A percentile compares a stretch with the other conserved stretches of the same genome.
phyloP scores from a whole-genome alignment of 2,113 vertebrate species.

The Python bivittatus region DNA sequence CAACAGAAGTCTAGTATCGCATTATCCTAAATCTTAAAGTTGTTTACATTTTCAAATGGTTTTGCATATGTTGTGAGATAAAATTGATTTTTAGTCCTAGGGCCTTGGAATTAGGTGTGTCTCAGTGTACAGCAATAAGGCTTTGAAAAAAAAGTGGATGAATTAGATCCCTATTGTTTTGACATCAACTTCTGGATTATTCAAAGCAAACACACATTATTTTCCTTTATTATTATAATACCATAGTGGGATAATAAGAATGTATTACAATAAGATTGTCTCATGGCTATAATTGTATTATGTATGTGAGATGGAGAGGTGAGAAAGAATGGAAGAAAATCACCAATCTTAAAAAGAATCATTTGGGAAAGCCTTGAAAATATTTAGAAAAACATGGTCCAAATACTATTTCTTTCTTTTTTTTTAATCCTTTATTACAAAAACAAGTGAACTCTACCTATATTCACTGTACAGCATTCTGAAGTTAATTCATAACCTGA shows the following conservation, averaged over 20 bases:
- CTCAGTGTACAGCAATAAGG: background rate
- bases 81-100: background rate
- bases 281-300: background rate
- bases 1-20: background rate
- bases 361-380: background rate
- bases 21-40: background rate
- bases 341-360: background rate
- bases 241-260: background rate
- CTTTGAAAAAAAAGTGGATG: background rate
- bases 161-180: background rate
- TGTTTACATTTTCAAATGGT: background rate
- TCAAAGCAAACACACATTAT: background rate
- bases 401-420: background rate
- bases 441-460: background rate
- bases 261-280: background rate
- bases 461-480: background rate
- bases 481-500: background rate
- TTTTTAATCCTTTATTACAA: background rate
- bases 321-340: background rate
- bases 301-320: background rate
- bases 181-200: background rate
- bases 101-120: background rate
- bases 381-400: background rate
- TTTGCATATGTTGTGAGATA: background rate
- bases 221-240: background rate